Evolutionary conservation across 2,113 vertebrate genomes (phyloP), one percentile per base, ranked within the genome.

Genomic region (Pogonocichla stellata): DNA sequence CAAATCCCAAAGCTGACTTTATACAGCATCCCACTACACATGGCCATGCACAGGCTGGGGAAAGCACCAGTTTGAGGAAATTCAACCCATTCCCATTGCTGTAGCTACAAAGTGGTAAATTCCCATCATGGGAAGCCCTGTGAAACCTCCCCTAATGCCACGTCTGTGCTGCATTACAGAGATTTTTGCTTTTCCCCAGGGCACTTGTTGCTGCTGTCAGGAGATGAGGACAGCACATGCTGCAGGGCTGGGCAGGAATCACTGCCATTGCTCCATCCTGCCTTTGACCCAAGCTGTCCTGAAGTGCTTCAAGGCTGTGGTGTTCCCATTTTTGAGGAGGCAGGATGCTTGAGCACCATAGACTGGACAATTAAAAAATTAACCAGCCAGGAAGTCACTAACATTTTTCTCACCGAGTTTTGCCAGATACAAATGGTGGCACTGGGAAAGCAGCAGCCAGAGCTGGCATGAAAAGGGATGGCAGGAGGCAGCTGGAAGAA

Each of bases 201-300:
- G 26, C 33, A 51, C 18, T 9, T 1, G 1, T 8, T 1, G 1
- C 82, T 88, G 77, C 40, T 69, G 38, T 19, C 0, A 1, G 57
- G 57, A 34, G 53, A 83, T 24, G 3, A 2, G 58, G 36, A 53
- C 73, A 86, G 58, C 43, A 56, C 3, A 2, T 14, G 34, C 77
- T 48, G 40, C 57, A 16, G 47, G 17, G 47, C 36, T 51, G 62
- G n/a, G 61, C 3, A 43, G 31, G 57, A 26, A 57, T 43, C 4
- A 1, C 50, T 40, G 24, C 2, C 3, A 60, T 23, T 65, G 65
- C 54, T 58, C 48, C 5, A 2, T 61, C 69, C 48, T 78, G 58
- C 61, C 54, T 36, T 36, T 66, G 28, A 72, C 36, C 56, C 53
- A 48, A 29, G 53, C 16, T 74, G 6, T 26, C 48, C 78, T 36